Percentiles rank a stretch among this genome's conserved stretches.
phyloP scores from a whole-genome alignment of 2,797 vertebrate species.

The Amblyopsis hoosieri region DNA sequence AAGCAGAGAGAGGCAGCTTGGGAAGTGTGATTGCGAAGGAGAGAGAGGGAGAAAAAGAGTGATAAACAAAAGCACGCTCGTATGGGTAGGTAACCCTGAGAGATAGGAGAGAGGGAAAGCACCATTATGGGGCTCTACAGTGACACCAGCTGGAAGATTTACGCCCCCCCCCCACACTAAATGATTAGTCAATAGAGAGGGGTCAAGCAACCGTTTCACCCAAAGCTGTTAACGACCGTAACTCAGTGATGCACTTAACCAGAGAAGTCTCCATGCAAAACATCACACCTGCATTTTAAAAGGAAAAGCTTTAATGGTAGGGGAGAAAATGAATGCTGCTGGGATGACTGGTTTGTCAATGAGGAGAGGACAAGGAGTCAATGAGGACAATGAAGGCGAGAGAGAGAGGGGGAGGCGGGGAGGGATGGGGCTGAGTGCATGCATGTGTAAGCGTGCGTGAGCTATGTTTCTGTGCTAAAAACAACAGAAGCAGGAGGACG shows the following conservation, averaged over 20 bases:
- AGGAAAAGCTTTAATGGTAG: conserved; percentile 74
- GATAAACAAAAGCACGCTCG: conserved; percentile 44
- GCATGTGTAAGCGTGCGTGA: conserved; percentile 15
- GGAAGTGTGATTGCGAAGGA: conserved; percentile 31
- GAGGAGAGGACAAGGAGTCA: conserved; percentile 73
- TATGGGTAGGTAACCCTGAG: conserved; percentile 54
- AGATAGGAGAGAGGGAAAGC: conserved; percentile 58
- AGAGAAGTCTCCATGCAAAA: conserved; percentile 76
- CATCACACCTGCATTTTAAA: conserved; percentile 67
- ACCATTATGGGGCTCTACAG: conserved; percentile 68
- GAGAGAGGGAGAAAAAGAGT: conserved; percentile 24
- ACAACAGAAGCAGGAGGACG: background rate
- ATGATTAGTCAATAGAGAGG: conserved; percentile 79
- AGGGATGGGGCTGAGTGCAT: background rate
- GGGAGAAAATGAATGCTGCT: conserved; percentile 70
- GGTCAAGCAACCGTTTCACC: conserved; percentile 78
- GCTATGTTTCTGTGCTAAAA: conserved; percentile 27
- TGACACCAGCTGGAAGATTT: conserved; percentile 77
- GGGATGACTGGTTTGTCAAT: conserved; percentile 74
- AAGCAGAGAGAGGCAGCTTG: conserved; percentile 10
- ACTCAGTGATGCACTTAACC: conserved; percentile 79
- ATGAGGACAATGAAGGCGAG: conserved; percentile 69
- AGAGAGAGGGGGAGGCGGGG: conserved; percentile 2
- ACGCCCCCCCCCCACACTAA: conserved; percentile 66
- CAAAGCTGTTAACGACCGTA: conserved; percentile 76